These are phyloP conservation scores for Euphydryas editha DNA, from an alignment of 2,888 invertebrate species.

Conservation along the genomic window DNA sequence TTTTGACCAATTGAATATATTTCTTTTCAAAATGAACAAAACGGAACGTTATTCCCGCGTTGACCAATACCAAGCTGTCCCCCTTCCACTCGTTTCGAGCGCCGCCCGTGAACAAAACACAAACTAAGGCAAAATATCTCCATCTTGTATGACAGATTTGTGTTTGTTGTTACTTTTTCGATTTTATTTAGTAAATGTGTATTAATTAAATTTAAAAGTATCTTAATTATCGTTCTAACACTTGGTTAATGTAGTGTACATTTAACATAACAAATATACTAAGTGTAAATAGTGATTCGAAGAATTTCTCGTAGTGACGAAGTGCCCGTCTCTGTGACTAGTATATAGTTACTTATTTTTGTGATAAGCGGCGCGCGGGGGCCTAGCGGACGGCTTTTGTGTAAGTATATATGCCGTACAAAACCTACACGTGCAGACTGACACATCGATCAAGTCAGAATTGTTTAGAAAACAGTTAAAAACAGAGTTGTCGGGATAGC, in stretches of 20 bases:
- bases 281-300: conserved; percentile 53
- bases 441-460: conserved; percentile 65
- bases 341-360: conserved; percentile 84
- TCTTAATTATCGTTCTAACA: conserved; percentile 53
- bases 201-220: conserved; percentile 63
- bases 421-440: conserved; percentile 57
- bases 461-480: conserved; percentile 71
- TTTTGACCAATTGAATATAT: not conserved
- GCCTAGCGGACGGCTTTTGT: conserved; percentile 74
- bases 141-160: conserved; percentile 87
- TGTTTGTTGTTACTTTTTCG: conserved; percentile 82
- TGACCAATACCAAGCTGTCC: conserved; percentile 61
- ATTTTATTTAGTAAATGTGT: conserved; percentile 68
- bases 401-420: conserved; percentile 71
- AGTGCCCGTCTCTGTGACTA: conserved; percentile 78
- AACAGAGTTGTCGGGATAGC: conserved; percentile 61
- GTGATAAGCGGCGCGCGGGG: conserved; percentile 82
- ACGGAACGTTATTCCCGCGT: conserved; percentile 58
- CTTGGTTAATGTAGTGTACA: conserved; percentile 48
- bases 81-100: conserved; percentile 67
- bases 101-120: conserved; percentile 74
- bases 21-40: conserved; percentile 36
- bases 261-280: conserved; percentile 50
- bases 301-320: conserved; percentile 76
- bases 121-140: conserved; percentile 85